Evolutionary conservation across 1,140 invertebrate species (phyloP), one percentile per base, ranked within the genome.

Genomic region (Drosophila asahinai): DNA sequence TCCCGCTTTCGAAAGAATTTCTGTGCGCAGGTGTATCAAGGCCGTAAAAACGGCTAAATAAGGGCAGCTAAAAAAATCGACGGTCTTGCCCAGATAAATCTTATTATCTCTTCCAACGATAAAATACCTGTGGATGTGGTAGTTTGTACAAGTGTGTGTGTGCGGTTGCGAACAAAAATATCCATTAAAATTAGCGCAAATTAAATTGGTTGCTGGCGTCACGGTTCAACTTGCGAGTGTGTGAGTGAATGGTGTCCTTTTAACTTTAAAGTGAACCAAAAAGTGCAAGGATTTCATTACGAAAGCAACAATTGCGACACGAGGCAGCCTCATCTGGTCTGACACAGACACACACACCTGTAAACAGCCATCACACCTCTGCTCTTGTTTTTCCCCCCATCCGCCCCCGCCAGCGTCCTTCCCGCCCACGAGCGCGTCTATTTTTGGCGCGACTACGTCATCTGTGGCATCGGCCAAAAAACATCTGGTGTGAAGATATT

Each of bases 401-500:
- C 27, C 47, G 64, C 55, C 66, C 59, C 48, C 68, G 27, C 22
- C 22, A 30, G 47, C 48, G 19, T 59, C 42, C 51, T 61, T 67
- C 48, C 49, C 64, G 64, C 67, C 64, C 49, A 57, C 63, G 6
- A 27, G 22, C 15, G 19, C 59, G 54, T 65, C 38, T 80, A 83
- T 83, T 81, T 78, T 75, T 84, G 82, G 73, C 64, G 55, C 68
- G 73, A 81, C 84, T 67, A 89, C 84, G 84, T 87, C 84, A 87
- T 89, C 81, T 52, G 27, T 67, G 52, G 62, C 82, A 63, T 55
- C 63, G 61, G 38, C 33, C 47, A 67, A 71, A 67, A 40, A 84
- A 89, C 83, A 87, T 89, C 81, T 87, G 84, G 74, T 87, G 57
- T 49, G 57, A 74, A 73, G 54, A 74, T 73, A 73, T 57, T 57